Evolutionary conservation across 2,797 vertebrate species (phyloP).

Genomic region (Lacerta agilis): DNA sequence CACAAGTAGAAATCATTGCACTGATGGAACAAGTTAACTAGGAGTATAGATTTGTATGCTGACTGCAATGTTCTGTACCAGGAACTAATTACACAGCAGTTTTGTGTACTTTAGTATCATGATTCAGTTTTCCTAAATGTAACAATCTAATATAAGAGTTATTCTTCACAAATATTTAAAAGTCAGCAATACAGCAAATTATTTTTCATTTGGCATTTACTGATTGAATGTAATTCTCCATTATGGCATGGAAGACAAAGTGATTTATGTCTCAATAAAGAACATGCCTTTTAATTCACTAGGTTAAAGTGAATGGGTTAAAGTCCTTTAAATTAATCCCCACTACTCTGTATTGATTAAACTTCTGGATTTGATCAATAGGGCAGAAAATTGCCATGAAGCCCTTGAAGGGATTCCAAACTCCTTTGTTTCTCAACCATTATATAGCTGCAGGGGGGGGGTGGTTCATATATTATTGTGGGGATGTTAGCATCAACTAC

Average conservation of each 20-base stretch:
- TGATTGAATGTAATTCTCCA: background rate
- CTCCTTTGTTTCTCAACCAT: slow-evolving; percentile 15
- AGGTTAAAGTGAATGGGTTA: background rate
- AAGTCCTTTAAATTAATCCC: slow-evolving; percentile 22
- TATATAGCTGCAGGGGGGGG: slow-evolving; percentile 37
- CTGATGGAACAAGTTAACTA: no score
- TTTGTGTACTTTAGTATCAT: background rate
- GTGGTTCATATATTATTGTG: slow-evolving; percentile 6
- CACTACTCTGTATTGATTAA: slow-evolving; percentile 42
- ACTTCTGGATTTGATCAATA: slow-evolving; percentile 41
- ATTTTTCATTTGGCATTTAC: background rate
- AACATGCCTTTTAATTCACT: slow-evolving; percentile 6
- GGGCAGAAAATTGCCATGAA: slow-evolving; percentile 19
- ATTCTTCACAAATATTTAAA: slow-evolving; percentile 25
- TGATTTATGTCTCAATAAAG: background rate
- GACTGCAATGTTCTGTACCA: background rate
- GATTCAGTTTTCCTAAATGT: background rate
- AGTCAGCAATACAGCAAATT: slow-evolving; percentile 17
- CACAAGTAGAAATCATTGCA: no score
- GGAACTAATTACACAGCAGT: background rate
- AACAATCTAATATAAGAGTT: background rate
- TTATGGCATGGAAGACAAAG: slow-evolving; percentile 8
- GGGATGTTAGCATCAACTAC: slow-evolving; percentile 4
- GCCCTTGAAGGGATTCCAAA: slow-evolving; percentile 37
- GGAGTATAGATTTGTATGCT: background rate